Evolutionary conservation across 1,140 invertebrate species (phyloP).

Genomic region (Orius insidiosus): DNA sequence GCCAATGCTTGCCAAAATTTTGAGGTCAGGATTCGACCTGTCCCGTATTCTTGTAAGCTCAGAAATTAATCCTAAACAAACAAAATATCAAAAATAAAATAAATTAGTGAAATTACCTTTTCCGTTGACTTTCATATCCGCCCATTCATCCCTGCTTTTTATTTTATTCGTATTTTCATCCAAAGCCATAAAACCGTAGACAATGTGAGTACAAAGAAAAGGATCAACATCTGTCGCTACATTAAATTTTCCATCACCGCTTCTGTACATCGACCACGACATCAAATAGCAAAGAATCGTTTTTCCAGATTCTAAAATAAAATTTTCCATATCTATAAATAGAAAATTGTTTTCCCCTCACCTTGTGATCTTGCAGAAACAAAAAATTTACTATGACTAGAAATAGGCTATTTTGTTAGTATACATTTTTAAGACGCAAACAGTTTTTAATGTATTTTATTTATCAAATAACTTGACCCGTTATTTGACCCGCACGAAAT

Average conservation of each 20-base stretch:
- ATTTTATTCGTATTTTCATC: constrained; percentile 44
- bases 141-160: constrained; percentile 30
- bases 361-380: too few relatives aligned
- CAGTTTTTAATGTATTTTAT: too few relatives aligned
- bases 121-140: constrained; percentile 46
- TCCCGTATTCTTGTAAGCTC: constrained; percentile 37
- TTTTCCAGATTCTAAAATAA: neutral
- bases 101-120: constrained; percentile 19
- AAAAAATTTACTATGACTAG: too few relatives aligned
- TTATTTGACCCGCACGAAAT: too few relatives aligned
- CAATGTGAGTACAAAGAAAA: constrained; percentile 65
- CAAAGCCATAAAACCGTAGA: constrained; percentile 73
- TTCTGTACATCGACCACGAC: constrained; percentile 57
- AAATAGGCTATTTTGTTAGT: too few relatives aligned
- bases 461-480: too few relatives aligned
- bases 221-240: constrained; percentile 49
- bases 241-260: constrained; percentile 39
- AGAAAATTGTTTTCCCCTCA: too few relatives aligned
- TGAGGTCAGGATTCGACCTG: constrained; percentile 47
- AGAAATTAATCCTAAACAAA: constrained; percentile 43
- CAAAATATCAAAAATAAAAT: constrained; percentile 5
- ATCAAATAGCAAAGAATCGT: constrained; percentile 58
- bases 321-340: too few relatives aligned
- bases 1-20: constrained; percentile 62
- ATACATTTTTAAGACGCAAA: too few relatives aligned